Evolutionary conservation across 2,888 invertebrate genomes (phyloP).

Genomic region (Gymnocheta viridis): DNA sequence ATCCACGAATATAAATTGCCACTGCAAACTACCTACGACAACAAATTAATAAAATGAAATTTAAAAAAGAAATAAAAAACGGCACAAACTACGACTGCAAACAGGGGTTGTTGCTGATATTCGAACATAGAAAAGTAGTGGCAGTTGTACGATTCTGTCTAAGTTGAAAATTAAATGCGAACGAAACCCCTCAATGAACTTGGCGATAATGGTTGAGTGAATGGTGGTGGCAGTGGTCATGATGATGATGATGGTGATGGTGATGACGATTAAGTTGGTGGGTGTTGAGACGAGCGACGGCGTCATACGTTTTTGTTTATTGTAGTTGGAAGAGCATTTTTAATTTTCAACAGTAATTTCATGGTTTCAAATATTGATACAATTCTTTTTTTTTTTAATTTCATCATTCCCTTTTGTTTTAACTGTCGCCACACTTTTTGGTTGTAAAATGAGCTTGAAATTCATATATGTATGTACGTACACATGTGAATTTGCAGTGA

Average conservation of each 20-base stretch:
- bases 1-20: constrained; percentile 60
- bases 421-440: constrained; percentile 29
- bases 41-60: constrained; percentile 12
- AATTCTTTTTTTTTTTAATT: constrained; percentile 13
- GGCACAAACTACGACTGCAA: neutral
- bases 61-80: neutral
- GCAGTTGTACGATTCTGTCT: constrained; percentile 7
- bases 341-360: constrained; percentile 59
- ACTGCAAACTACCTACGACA: constrained; percentile 53
- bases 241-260: neutral
- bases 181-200: constrained; percentile 60
- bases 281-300: constrained; percentile 13
- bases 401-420: constrained; percentile 1
- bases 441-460: constrained; percentile 20
- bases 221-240: constrained; percentile 13
- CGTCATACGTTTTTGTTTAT: constrained; percentile 32
- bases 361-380: constrained; percentile 64
- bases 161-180: constrained; percentile 45
- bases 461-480: neutral
- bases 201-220: constrained; percentile 30
- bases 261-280: constrained; percentile 21
- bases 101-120: constrained; percentile 24
- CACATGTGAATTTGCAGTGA: neutral
- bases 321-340: constrained; percentile 30
- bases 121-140: neutral